Evolutionary conservation across 1,140 invertebrate species (phyloP).

Genomic region (Physella acuta): DNA sequence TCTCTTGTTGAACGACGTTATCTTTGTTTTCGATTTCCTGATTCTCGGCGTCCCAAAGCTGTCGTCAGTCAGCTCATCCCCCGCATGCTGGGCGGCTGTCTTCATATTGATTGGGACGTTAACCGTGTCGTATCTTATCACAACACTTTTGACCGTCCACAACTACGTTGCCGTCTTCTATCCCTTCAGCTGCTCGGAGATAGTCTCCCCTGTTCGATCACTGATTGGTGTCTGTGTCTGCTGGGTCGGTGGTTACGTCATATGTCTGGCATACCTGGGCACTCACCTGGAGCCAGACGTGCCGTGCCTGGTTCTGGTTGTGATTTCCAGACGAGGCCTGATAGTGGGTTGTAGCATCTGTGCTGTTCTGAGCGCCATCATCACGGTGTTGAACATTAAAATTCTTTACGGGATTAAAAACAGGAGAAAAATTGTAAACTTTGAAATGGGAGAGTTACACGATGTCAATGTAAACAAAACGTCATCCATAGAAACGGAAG

Average conservation of each 20-base stretch:
- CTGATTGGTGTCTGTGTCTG: neutral
- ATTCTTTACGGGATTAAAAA: neutral
- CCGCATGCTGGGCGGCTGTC: neutral
- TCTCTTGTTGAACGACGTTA: neutral
- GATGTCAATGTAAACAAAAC: too few species aligned
- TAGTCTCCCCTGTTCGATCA: neutral
- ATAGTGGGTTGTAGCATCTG: neutral
- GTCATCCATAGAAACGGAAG: too few species aligned
- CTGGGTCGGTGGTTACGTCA: neutral
- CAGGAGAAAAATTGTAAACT: too few species aligned
- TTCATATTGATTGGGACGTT: neutral
- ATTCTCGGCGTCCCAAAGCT: neutral
- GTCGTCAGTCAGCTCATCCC: neutral
- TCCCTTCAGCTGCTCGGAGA: neutral
- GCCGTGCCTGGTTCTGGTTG: neutral
- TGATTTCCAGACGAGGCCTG: neutral
- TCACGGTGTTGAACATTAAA: neutral
- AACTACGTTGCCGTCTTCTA: neutral
- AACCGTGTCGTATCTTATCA: neutral
- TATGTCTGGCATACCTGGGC: neutral
- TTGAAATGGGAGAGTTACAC: too few species aligned
- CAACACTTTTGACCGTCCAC: neutral
- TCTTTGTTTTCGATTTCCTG: neutral
- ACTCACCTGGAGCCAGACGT: neutral
- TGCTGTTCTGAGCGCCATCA: neutral